phyloP scores from a whole-genome alignment of 2,797 vertebrate species.

The Ptychadena robeensis region DNA sequence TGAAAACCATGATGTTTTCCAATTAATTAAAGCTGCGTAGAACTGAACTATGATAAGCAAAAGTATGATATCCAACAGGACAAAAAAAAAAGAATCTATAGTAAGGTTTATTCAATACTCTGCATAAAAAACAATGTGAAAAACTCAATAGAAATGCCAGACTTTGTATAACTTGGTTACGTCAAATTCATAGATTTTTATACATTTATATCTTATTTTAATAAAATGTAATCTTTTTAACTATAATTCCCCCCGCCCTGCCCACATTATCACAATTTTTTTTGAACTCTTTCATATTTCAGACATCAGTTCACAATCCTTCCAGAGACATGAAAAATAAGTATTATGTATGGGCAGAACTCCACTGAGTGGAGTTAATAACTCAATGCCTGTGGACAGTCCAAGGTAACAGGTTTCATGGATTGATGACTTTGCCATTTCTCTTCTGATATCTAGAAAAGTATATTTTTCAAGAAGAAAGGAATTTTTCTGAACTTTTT shows the following conservation, averaged over 20 bases:
- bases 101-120: too few relatives aligned
- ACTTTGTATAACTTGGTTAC: too few relatives aligned
- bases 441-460: background rate
- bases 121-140: too few relatives aligned
- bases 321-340: conserved; percentile 24
- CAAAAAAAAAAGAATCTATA: too few relatives aligned
- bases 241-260: background rate
- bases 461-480: background rate
- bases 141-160: too few relatives aligned
- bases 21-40: too few relatives aligned
- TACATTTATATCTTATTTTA: too few relatives aligned
- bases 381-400: background rate
- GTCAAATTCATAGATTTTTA: too few relatives aligned
- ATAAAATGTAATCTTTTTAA: too few relatives aligned
- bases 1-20: too few relatives aligned
- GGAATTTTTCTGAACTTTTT: background rate
- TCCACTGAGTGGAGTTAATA: background rate
- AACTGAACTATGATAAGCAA: too few relatives aligned
- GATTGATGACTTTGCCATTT: background rate
- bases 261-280: conserved; percentile 1
- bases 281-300: conserved; percentile 8
- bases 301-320: background rate
- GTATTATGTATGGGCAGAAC: background rate
- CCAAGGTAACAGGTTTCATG: background rate
- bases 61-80: too few relatives aligned